Evolutionary conservation across 2,888 invertebrate genomes (phyloP), one percentile per base, ranked within the genome.

Genomic region (Nemotelus pantherinus): DNA sequence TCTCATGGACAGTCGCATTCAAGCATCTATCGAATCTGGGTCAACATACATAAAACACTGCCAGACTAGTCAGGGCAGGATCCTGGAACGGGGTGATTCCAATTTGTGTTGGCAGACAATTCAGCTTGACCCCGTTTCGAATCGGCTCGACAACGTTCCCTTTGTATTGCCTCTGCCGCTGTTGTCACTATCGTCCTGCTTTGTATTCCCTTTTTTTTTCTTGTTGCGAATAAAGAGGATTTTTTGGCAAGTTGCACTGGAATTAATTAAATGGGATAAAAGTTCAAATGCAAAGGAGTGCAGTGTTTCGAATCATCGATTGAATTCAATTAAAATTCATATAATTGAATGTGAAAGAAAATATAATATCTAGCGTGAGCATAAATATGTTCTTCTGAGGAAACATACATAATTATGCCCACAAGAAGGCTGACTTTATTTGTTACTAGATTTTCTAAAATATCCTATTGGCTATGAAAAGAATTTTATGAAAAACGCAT

Each of bases 41-140:
- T 72, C 71, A 71, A 57, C 72, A 72, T 45, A 72, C 72, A 58
- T n/a, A 70, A 53, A 47, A 39, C 43, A 55, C 67, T 48, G 25
- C 6, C 55, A 9, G 70, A 25, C 25, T 25, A 25, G 25, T 25
- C 25, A 25, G 25, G 25, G 10, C 43, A 9, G 43, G 3, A 70
- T 55, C 47, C n/a, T 60, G 45, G 47, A 58, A 58, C 45, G 72
- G 60, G 60, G 58, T 72, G 60, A 44, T 58, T 50, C 58, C 60
- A 72, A 72, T 72, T 72, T 72, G 7, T 60, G 72, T 58, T 72
- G 72, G 72, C 72, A 72, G 72, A 72, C 72, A 72, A 60, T 60
- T 58, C 45, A 45, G 58, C 72, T 72, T 72, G 72, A 72, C 72
- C 57, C 47, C 45, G 72, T 58, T 72, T 58, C 60, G 3, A 70